phyloP scores from a whole-genome alignment of 2,797 vertebrate genomes.

The Oryzias sinensis region DNA sequence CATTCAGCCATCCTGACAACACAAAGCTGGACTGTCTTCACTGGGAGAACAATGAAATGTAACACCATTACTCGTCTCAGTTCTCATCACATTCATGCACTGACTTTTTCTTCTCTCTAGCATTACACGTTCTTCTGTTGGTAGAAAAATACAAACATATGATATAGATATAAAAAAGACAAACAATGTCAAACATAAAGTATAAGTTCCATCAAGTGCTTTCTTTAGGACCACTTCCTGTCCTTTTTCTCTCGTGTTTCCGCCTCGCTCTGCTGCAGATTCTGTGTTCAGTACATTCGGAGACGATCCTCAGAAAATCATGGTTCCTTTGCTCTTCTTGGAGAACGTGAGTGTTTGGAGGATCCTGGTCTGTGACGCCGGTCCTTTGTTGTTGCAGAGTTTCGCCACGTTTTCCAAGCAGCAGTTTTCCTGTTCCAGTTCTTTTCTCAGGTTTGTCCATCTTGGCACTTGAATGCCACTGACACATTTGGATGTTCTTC shows the following conservation, averaged over 20 bases:
- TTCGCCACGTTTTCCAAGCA: constrained; percentile 3
- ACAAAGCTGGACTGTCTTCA: constrained; percentile 24
- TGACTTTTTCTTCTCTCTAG: constrained; percentile 41
- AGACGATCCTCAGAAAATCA: constrained; percentile 17
- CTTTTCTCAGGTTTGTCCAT: constrained; percentile 10
- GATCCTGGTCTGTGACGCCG: constrained; percentile 20
- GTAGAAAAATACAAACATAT: constrained; percentile 81
- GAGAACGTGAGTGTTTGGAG: constrained; percentile 10
- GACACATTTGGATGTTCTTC: constrained; percentile 14
- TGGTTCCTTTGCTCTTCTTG: constrained; percentile 11
- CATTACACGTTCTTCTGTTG: constrained; percentile 59
- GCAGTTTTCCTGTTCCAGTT: background rate
- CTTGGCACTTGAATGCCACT: constrained; percentile 20
- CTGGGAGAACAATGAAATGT: constrained; percentile 44
- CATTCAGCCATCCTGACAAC: constrained; percentile 27
- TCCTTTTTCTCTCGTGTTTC: background rate
- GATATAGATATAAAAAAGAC: constrained; percentile 66
- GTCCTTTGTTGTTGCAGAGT: constrained; percentile 18
- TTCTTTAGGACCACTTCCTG: constrained; percentile 43
- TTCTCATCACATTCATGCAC: constrained; percentile 63
- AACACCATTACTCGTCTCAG: constrained; percentile 30
- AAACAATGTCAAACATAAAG: constrained; percentile 71
- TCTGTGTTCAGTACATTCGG: constrained; percentile 49
- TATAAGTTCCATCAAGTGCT: constrained; percentile 73
- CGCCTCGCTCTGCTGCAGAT: constrained; percentile 24